Base-by-base conservation (phyloP, 2,888 invertebrate genomes). In the Drosophila neotestacea region DNA sequence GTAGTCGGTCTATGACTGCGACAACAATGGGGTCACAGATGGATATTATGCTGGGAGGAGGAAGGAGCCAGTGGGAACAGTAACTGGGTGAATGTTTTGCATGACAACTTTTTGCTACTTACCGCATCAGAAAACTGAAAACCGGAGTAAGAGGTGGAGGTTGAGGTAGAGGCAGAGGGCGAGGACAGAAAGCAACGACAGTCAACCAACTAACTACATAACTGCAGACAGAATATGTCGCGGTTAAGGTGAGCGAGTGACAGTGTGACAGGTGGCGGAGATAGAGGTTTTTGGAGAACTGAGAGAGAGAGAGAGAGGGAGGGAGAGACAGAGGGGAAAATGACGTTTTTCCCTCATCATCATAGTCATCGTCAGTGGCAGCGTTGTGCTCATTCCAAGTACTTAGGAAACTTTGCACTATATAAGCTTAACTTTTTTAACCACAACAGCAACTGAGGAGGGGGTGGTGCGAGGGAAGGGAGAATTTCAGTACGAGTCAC, bases 241-340 rank as follows among this genome's bases (percentile, higher is more conserved):
- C 77, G 84, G 81, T 86, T 86, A 75, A 66, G 80, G 86, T 88
- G 73, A 88, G 68, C 70, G 69, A 75, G 58, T 88, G 84, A 88
- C 88, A 88, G 81, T 42, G 81, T 85, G 86, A 59, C 69, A 70
- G 79, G 32, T 58, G 44, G 13, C 11, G 39, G 0, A 13, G 38
- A 9, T 4, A 39, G 27, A 6, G 47, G 32, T 22, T 22, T 22
- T 22, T 22, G 22, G 22, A 22, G 22, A 22, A 22, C 1, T 22
- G 22, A 3, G 22, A 22, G 34, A 28, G 34, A 7, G n/a, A 7
- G 44, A 7, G 11, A 7, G 48, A 7, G 13, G 22, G 22, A 22
- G 34, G 22, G 34, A 7, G n/a, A 7, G 44, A 7, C 11, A 7
- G 48, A 7, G 13, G 3, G 34, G 30, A 9, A 28, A 39, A 54